Evolutionary conservation across 1,140 invertebrate genomes (phyloP), one percentile per base, ranked within the genome.

Genomic region (Phenacoccus solenopsis): DNA sequence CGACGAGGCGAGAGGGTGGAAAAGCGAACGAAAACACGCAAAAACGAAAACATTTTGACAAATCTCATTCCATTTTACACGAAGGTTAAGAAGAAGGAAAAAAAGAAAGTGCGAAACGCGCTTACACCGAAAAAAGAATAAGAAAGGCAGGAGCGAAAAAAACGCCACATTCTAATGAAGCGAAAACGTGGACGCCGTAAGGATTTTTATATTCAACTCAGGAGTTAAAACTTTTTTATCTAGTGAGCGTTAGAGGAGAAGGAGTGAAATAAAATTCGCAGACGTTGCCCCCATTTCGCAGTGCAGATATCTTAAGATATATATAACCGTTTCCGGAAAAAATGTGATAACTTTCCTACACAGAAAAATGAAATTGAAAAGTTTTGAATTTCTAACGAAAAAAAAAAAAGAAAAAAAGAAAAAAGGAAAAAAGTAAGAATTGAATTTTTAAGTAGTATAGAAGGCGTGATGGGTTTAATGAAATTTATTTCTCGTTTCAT

Each of bases 31-130:
- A 27, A 64, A 25, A 64, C 59, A 25, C 59, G 10, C 25, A 27
- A 22, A 64, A 64, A 64, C 59, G 59, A 64, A 64, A 64, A 64
- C 59, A 64, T 64, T 64, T 64, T 64, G 59, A 64, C 59, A 64
- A 64, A 64, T 64, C 59, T 64, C 25, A 64, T 64, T 64, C 25
- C 59, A 64, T 64, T 64, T 64, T 59, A 5, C 25, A 20, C 56
- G 56, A 59, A 5, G 30, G 13, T 4, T 59, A 59, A 20, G n/a
- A 7, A 22, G 56, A 59, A 20, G 21, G 25, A 64, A 24, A 22
- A 22, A 25, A 49, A 49, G 20, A 49, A 49, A 49, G 38, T 49
- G 38, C 38, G 59, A 64, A 64, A 25, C 59, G 10, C 22, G 59
- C 22, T 64, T 16, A 49, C 12, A n/a, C 5, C 38, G 16, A 16